These are phyloP conservation scores for Myopa tessellatipennis DNA, from an alignment of 2,888 invertebrate species.

Conservation along the genomic window DNA sequence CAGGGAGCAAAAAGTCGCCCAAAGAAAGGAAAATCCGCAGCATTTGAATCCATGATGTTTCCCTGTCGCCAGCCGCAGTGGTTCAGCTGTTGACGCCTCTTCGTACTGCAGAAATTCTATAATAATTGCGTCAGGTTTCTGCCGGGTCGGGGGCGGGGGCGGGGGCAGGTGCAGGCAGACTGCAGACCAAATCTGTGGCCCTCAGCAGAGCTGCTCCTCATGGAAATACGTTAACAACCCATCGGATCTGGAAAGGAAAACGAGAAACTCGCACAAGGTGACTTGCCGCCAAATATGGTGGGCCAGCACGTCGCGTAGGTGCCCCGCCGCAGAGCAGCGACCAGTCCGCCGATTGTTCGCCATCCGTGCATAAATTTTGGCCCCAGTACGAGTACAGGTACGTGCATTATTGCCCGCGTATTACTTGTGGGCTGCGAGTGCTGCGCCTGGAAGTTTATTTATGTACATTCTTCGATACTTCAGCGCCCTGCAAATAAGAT, in stretches of 20 bases:
- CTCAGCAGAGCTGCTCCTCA: neutral
- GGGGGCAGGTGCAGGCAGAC: neutral
- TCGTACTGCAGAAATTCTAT: neutral
- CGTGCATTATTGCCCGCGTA: too few relatives aligned
- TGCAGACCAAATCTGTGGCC: neutral
- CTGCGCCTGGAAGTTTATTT: too few relatives aligned
- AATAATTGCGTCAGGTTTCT: neutral
- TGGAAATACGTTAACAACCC: neutral
- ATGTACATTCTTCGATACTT: too few relatives aligned
- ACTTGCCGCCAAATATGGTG: neutral
- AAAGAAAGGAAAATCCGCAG: too few relatives aligned
- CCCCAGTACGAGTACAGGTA: too few relatives aligned
- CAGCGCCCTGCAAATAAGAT: too few relatives aligned
- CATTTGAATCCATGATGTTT: too few relatives aligned
- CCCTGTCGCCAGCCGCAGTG: neutral
- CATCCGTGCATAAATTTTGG: neutral
- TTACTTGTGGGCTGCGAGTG: too few relatives aligned
- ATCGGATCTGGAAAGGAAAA: neutral
- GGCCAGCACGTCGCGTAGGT: neutral
- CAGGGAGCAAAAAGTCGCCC: neutral
- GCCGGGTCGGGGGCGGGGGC: too few relatives aligned
- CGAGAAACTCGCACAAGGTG: neutral
- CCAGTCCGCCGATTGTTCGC: neutral
- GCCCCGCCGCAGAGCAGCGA: neutral
- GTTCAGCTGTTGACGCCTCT: neutral